Evolutionary conservation across 2,797 vertebrate species (phyloP), one percentile per base, ranked within the genome.

Genomic region (Microctenopoma steveboyesi): DNA sequence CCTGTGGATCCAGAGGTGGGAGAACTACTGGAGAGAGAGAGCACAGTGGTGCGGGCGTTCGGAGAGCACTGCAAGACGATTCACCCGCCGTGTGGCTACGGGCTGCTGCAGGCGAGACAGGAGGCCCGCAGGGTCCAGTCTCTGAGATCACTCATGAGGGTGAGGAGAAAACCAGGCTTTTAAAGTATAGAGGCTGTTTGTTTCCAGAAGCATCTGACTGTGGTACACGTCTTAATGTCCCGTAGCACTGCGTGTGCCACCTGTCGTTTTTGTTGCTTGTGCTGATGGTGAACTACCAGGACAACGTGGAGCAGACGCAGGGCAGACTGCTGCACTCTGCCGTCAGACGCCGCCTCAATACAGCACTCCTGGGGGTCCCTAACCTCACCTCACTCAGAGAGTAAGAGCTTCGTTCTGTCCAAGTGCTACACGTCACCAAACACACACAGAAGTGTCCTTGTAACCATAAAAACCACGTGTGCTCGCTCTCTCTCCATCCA

Each of bases 201-300:
- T 58, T 16, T 63, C 10, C 22, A 37, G 4, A 28, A 56, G 39
- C 6, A 14, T 52, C 2, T 0, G 0, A 2, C 15, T 35, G 22
- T 1, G 39, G 1, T 63, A 13, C 0, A 30, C n/a, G 13, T 40
- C 15, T 13, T 1, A 65, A n/a, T 56, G 61, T 40, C 62, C 28
- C 48, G 13, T 46, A 95, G 95, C 89, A 89, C 48, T 94, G 92
- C 57, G 78, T 92, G 60, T 78, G 86, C 39, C 91, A 94, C 84
- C 83, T 94, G 87, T 69, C 94, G 2, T 94, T 95, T 78, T 76
- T 95, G 56, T 33, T 95, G 67, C 88, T 95, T 74, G 88, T 95
- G 60, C 87, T 95, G 69, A 81, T 94, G 88, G 78, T 95, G 81
- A 95, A 94, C 92, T 95, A 94, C 75, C 93, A 94, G 85, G 91